phyloP scores from a whole-genome alignment of 1,140 invertebrate genomes.

The Bradysia coprophila region DNA sequence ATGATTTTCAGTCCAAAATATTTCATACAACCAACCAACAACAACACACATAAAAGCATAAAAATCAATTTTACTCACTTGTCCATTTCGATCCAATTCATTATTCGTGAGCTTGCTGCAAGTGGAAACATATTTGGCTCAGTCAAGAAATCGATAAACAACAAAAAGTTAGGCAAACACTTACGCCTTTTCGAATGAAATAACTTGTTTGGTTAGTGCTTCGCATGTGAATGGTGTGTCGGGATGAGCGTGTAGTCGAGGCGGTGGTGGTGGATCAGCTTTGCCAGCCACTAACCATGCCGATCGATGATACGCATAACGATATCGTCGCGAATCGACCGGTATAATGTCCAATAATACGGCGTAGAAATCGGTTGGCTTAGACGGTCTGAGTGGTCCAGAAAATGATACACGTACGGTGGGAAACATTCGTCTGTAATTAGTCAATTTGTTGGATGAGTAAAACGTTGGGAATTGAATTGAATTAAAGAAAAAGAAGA shows the following conservation, averaged over 20 bases:
- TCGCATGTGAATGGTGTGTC: slow-evolving; percentile 95
- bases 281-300: slow-evolving; percentile 97
- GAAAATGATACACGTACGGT: slow-evolving; percentile 85
- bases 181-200: slow-evolving; percentile 92
- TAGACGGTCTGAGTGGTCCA: slow-evolving; percentile 44
- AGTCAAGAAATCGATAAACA: too few species aligned
- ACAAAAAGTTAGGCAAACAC: too few species aligned
- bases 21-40: too few species aligned
- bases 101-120: slow-evolving; percentile 99
- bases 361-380: slow-evolving; percentile 52
- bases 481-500: too few species aligned
- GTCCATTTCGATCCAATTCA: slow-evolving; percentile 95
- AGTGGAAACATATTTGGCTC: too few species aligned
- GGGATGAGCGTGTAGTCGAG: slow-evolving; percentile 87
- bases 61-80: slow-evolving; percentile 56
- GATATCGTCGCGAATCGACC: slow-evolving; percentile 93
- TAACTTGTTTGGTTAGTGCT: slow-evolving; percentile 87
- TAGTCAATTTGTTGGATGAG: too few species aligned
- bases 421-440: slow-evolving; percentile 92
- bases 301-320: slow-evolving; percentile 95
- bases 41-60: too few species aligned
- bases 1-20: not conserved
- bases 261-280: slow-evolving; percentile 89
- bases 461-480: too few species aligned
- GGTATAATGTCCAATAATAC: slow-evolving; percentile 93